Evolutionary conservation across 2,113 vertebrate genomes (phyloP), one percentile per base, ranked within the genome.

Genomic region (Uria aalge): DNA sequence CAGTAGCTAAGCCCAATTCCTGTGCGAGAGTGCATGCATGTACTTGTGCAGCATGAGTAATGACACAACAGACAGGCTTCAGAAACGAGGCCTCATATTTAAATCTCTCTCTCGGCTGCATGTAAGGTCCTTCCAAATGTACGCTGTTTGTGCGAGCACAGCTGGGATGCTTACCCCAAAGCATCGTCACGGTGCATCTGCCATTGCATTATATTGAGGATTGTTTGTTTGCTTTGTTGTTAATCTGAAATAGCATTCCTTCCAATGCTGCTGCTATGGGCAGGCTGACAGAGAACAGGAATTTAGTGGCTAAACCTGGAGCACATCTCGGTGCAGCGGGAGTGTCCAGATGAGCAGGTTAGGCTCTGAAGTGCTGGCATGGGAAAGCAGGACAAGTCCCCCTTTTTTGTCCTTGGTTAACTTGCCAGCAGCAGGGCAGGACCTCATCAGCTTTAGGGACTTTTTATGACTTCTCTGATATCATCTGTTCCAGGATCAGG

Each of bases 31-130:
- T 75, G 82, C 92, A 81, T 66, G 79, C 64, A 53, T 60, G 40
- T 68, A 72, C 77, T 95, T 89, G 73, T 84, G 80, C 64, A 45
- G 88, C 48, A 72, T 94, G 94, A 95, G 83, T 94, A 97, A 94
- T 74, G 55, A 74, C 68, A 92, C 63, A 66, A 89, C 73, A 91
- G 94, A 62, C 93, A 93, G 82, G 76, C 89, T 86, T 89, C 73
- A 90, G 77, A 82, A 89, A 72, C 29, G 50, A 63, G 41, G 62
- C 36, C 21, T 89, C 62, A 16, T 23, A 81, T 64, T 87, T 68
- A 81, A 86, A 30, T 83, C 62, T 43, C 71, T 91, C 45, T 48
- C 80, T 87, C 48, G 12, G 63, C 72, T 68, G 45, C 52, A 38
- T 5, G 16, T 47, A 71, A 77, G 27, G 43, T 18, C 19, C 56